Conservation (phyloP, 2,113 vertebrate species). For the Perca fluviatilis region DNA sequence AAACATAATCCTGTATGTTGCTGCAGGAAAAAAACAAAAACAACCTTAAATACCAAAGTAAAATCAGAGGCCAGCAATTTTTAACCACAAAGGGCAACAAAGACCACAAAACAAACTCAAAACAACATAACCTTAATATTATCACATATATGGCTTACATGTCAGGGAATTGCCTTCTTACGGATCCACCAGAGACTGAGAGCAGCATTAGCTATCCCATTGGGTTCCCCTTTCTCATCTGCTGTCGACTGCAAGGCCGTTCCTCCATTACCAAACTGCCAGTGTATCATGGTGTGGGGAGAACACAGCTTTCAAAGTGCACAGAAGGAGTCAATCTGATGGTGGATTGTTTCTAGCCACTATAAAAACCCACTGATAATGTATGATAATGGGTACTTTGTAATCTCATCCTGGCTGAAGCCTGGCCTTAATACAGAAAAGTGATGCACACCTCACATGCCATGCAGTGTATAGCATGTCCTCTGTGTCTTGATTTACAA, state of each 20-base stretch:
- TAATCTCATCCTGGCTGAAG: slow-evolving; percentile 16
- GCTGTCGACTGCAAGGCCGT: background rate
- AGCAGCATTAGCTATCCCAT: background rate
- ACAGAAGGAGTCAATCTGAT: background rate
- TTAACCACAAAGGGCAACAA: background rate
- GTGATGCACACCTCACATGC: background rate
- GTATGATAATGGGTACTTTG: background rate
- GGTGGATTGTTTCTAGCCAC: slow-evolving; percentile 8
- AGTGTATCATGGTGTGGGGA: background rate
- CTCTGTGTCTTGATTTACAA: slow-evolving; percentile 10
- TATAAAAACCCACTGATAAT: background rate
- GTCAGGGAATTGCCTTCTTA: background rate
- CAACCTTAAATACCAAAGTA: background rate
- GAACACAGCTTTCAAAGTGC: background rate
- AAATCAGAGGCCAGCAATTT: background rate
- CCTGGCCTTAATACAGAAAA: background rate
- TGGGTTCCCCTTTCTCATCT: background rate
- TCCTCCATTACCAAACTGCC: background rate
- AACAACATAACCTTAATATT: background rate
- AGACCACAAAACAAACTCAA: background rate
- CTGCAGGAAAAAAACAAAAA: background rate
- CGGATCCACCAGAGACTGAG: background rate
- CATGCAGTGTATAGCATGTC: slow-evolving; percentile 1
- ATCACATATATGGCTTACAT: background rate
- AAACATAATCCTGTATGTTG: background rate